These are phyloP conservation scores for Hyles vespertilio DNA, from an alignment of 1,140 invertebrate species.

Conservation along the genomic window DNA sequence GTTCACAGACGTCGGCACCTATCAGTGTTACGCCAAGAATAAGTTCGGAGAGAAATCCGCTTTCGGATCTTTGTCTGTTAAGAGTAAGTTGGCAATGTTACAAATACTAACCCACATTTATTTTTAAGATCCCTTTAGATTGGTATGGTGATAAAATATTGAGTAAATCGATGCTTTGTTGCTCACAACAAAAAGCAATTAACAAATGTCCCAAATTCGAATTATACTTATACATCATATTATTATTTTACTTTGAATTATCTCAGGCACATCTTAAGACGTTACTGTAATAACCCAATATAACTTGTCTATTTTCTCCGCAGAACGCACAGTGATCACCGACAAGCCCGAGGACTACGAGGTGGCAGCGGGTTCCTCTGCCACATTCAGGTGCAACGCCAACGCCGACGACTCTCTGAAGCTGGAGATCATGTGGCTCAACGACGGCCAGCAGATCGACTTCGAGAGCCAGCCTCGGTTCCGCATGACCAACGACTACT, in stretches of 20 bases:
- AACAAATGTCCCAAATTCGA: no score
- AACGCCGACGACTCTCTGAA: conserved; percentile 87
- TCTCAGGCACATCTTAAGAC: no score
- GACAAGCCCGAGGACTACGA: conserved; percentile 93
- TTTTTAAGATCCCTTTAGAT: no score
- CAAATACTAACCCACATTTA: no score
- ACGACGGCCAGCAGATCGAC: conserved; percentile 90
- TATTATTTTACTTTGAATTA: no score
- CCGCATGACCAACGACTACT: conserved; percentile 90
- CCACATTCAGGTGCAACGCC: conserved; percentile 96
- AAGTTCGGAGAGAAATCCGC: conserved; percentile 91
- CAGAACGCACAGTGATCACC: conserved; percentile 89
- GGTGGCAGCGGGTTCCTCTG: conserved; percentile 90
- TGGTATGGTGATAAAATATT: no score
- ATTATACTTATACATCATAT: no score
- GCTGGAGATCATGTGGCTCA: conserved; percentile 91
- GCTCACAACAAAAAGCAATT: no score
- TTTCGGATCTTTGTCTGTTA: conserved; percentile 87
- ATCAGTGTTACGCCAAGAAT: conserved; percentile 94
- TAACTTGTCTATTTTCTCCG: background rate
- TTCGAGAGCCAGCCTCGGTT: conserved; percentile 91
- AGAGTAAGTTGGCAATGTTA: conserved; percentile 76
- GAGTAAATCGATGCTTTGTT: no score
- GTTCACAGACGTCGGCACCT: conserved; percentile 91
- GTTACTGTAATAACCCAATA: no score